Percentiles rank a stretch among this genome's conserved stretches.
Evolutionary conservation across 2,113 vertebrate genomes (phyloP).

Genomic region (Pipa parva): DNA sequence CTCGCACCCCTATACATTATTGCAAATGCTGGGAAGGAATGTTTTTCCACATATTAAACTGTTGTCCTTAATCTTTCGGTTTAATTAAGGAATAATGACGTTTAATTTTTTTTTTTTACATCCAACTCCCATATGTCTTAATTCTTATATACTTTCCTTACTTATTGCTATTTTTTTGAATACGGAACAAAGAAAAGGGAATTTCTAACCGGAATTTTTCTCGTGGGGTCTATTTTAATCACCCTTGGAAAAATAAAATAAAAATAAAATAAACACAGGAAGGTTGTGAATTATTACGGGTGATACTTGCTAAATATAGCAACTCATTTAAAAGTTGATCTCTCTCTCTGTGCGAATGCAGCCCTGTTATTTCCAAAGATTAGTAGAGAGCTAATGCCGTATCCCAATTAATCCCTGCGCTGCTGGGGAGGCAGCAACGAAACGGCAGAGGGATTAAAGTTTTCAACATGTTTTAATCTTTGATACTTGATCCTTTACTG

Average conservation of each 20-base stretch:
- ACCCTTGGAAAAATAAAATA: background rate
- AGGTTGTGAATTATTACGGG: background rate
- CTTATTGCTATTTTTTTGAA: too few species aligned
- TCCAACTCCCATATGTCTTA: too few species aligned
- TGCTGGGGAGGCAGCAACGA: slow-evolving; percentile 15
- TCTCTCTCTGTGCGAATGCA: slow-evolving; percentile 19
- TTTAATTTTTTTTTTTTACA: too few species aligned
- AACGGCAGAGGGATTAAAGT: slow-evolving; percentile 32
- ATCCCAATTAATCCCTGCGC: slow-evolving; percentile 38
- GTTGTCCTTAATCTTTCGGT: too few species aligned
- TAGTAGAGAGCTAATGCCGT: slow-evolving; percentile 26
- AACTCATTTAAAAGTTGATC: slow-evolving; percentile 35
- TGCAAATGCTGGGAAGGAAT: too few species aligned
- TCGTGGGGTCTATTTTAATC: background rate
- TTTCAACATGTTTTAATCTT: slow-evolving; percentile 43
- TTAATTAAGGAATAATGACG: too few species aligned
- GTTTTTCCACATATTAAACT: too few species aligned
- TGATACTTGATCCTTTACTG: slow-evolving; percentile 38
- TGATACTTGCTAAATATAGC: slow-evolving; percentile 25
- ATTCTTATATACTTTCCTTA: too few species aligned
- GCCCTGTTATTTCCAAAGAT: slow-evolving; percentile 39
- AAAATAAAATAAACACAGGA: background rate
- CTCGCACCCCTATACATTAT: too few species aligned
- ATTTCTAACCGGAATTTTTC: too few species aligned
- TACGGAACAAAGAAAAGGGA: too few species aligned